Percentiles rank a stretch among this genome's conserved stretches.
phyloP scores from a whole-genome alignment of 2,113 vertebrate genomes.

The Hirundichthys speculiger region DNA sequence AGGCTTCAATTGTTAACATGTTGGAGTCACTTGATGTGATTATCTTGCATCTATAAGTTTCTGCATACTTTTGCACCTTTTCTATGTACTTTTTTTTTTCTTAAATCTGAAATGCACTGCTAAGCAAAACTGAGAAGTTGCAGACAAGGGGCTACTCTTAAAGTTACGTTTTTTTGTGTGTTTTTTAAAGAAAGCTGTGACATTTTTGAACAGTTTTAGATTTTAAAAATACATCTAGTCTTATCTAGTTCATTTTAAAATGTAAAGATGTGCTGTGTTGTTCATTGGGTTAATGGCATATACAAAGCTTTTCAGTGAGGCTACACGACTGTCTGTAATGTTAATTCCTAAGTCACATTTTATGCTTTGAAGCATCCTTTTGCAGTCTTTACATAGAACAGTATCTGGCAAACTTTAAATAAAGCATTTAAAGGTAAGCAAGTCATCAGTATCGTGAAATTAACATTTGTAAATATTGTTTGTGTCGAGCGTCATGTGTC shows the following conservation, averaged over 20 bases:
- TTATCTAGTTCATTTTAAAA: slow-evolving; percentile 16
- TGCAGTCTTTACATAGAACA: slow-evolving; percentile 9
- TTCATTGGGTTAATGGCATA: slow-evolving; percentile 31
- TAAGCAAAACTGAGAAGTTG: slow-evolving; percentile 42
- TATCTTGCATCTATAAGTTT: slow-evolving; percentile 64
- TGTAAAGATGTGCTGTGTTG: slow-evolving; percentile 23
- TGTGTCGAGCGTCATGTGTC: slow-evolving; percentile 55
- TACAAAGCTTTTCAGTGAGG: slow-evolving; percentile 35
- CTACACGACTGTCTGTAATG: slow-evolving; percentile 34
- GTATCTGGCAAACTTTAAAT: slow-evolving; percentile 30
- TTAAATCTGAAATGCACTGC: slow-evolving; percentile 64
- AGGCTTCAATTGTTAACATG: too few relatives aligned
- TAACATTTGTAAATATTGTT: slow-evolving; percentile 44
- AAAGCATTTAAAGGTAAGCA: slow-evolving; percentile 21
- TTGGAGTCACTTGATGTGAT: slow-evolving; percentile 60
- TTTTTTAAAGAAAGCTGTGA: slow-evolving; percentile 59
- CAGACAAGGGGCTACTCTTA: slow-evolving; percentile 45
- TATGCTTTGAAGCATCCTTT: slow-evolving; percentile 43
- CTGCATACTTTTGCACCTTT: slow-evolving; percentile 78
- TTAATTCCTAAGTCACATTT: slow-evolving; percentile 32
- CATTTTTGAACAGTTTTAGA: slow-evolving; percentile 38
- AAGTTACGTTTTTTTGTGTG: slow-evolving; percentile 34
- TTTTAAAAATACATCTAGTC: slow-evolving; percentile 33
- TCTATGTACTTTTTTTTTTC: slow-evolving; percentile 56
- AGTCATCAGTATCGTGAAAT: slow-evolving; percentile 35